A percentile compares a stretch with the other conserved stretches of the same genome.
These are phyloP conservation scores for Henricia sp. DNA, from an alignment of 53 echinoderm and acorn worm genomes.

Conservation along the genomic window DNA sequence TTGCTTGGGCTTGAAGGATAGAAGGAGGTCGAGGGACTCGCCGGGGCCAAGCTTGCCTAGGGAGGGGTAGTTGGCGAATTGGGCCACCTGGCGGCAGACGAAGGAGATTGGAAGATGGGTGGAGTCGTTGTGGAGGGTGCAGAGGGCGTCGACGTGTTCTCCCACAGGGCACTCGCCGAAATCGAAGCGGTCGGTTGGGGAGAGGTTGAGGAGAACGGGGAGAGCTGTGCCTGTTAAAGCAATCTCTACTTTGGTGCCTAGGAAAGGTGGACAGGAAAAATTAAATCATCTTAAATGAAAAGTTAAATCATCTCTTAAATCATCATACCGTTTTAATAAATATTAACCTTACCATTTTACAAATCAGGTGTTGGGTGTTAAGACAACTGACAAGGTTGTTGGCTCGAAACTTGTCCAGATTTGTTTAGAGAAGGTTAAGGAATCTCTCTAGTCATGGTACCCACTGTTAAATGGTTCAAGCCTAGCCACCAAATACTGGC, in stretches of 20 bases:
- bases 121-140: slow-evolving; percentile 87
- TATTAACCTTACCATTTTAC: too few species aligned
- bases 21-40: slow-evolving; percentile 86
- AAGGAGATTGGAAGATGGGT: slow-evolving; percentile 82
- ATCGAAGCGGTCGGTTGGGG: slow-evolving; percentile 86
- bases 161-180: slow-evolving; percentile 88
- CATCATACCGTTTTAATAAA: too few species aligned
- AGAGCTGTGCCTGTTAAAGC: slow-evolving; percentile 95
- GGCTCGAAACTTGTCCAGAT: too few species aligned
- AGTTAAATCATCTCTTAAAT: too few species aligned
- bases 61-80: slow-evolving; percentile 81
- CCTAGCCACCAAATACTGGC: too few species aligned
- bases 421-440: too few species aligned
- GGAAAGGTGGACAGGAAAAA: not conserved
- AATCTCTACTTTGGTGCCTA: slow-evolving; percentile 85
- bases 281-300: too few species aligned
- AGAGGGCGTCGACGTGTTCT: slow-evolving; percentile 90
- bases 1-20: slow-evolving; percentile 99
- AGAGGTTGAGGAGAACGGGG: slow-evolving; percentile 85
- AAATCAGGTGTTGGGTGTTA: too few species aligned
- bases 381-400: too few species aligned
- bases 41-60: slow-evolving; percentile 88
- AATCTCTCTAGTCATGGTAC: too few species aligned
- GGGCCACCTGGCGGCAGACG: slow-evolving; percentile 87
- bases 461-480: too few species aligned